Conservation (phyloP, 2,888 invertebrate genomes). For the Automeris io region DNA sequence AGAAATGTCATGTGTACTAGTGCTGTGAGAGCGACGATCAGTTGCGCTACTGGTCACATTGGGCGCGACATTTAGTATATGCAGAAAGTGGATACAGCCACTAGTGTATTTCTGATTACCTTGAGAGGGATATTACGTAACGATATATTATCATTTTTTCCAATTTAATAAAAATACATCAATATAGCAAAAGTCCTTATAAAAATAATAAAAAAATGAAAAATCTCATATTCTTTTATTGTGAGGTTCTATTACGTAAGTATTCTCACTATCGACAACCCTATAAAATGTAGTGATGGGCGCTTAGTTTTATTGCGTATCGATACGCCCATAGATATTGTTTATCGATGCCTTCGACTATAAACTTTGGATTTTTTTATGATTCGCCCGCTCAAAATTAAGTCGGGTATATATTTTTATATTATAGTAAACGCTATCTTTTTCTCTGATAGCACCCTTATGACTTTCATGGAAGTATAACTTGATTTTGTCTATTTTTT, state of each 20-base stretch:
- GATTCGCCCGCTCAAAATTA: constrained; percentile 4
- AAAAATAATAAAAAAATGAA: neutral
- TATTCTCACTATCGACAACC: neutral
- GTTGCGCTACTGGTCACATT: no score
- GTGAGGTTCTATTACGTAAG: neutral
- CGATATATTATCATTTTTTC: no score
- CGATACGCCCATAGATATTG: constrained; percentile 5
- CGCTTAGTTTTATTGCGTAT: constrained; percentile 8
- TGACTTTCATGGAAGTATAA: neutral
- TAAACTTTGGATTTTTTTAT: constrained; percentile 9
- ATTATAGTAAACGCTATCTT: neutral
- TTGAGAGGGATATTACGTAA: no score
- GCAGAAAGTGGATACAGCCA: no score
- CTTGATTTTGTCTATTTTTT: no score
- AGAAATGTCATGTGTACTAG: no score
- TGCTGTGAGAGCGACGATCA: no score
- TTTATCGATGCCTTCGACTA: constrained; percentile 8
- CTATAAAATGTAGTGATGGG: constrained; percentile 6
- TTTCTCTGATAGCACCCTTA: neutral
- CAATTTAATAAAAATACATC: no score
- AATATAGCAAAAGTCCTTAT: no score
- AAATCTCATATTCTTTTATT: neutral
- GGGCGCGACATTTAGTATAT: no score
- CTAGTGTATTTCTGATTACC: no score
- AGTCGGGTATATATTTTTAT: constrained; percentile 6